Evolutionary conservation across 2,888 invertebrate species (phyloP).

Genomic region (Andricus curvator): DNA sequence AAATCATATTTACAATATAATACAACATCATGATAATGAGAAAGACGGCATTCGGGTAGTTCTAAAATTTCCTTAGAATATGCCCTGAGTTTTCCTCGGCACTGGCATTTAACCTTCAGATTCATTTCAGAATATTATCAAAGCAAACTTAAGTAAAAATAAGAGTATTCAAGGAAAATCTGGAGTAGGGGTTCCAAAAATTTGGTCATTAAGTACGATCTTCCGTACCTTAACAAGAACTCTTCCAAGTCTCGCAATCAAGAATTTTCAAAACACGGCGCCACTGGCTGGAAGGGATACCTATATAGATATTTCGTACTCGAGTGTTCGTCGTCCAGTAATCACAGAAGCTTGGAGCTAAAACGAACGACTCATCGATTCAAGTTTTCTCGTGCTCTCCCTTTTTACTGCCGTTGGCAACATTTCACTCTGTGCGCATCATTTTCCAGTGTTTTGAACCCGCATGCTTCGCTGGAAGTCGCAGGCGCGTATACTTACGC

Average conservation of each 20-base stretch:
- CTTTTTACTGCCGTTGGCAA: conserved; percentile 38
- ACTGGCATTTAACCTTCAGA: background rate
- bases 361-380: background rate
- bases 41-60: too few species aligned
- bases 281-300: background rate
- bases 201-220: background rate
- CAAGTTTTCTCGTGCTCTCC: background rate
- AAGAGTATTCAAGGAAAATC: background rate
- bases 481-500: background rate
- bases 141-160: too few species aligned
- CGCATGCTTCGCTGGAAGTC: conserved; percentile 3
- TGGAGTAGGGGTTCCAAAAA: background rate
- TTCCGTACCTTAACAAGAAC: background rate
- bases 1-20: too few species aligned
- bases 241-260: background rate
- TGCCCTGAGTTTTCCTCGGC: too few species aligned
- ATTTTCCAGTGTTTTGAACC: conserved; percentile 27
- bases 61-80: too few species aligned
- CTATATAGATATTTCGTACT: background rate
- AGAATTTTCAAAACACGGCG: background rate
- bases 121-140: background rate
- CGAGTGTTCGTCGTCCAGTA: background rate
- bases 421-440: background rate
- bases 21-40: too few species aligned
- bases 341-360: background rate